Evolutionary conservation across 2,888 invertebrate genomes (phyloP).

Genomic region (Colletes collaris): DNA sequence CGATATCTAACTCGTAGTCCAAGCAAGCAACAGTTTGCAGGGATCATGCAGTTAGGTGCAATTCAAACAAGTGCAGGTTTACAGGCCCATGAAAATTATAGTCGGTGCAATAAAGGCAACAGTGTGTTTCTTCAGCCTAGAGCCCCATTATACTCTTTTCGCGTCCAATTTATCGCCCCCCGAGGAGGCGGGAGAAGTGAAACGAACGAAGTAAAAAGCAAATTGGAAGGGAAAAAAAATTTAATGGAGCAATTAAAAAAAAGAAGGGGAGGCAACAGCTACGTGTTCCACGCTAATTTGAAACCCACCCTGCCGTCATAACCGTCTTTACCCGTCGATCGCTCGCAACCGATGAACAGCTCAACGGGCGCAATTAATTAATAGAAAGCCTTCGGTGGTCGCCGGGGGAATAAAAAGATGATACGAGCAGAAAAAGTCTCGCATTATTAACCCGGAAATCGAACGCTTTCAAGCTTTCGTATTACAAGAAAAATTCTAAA

Average conservation of each 20-base stretch:
- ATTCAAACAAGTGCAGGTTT: not conserved
- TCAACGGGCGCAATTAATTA: constrained; percentile 56
- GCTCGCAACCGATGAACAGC: constrained; percentile 24
- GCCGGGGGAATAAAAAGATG: constrained; percentile 48
- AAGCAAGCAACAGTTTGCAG: too few relatives aligned
- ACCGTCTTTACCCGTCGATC: constrained; percentile 30
- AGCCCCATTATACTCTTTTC: constrained; percentile 5
- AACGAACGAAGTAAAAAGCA: constrained; percentile 11
- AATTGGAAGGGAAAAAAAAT: constrained; percentile 8
- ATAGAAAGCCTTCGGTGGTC: constrained; percentile 32
- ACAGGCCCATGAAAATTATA: not conserved
- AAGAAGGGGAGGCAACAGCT: not conserved
- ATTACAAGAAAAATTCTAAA: not conserved
- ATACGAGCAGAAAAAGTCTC: constrained; percentile 11
- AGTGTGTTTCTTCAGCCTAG: constrained; percentile 8
- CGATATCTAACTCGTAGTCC: too few relatives aligned
- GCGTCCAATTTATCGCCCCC: constrained; percentile 34
- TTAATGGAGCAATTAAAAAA: constrained; percentile 5
- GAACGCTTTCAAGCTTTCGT: constrained; percentile 6
- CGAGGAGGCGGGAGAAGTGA: not conserved
- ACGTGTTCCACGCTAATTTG: constrained; percentile 42
- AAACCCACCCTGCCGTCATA: constrained; percentile 45
- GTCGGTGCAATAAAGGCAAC: not conserved
- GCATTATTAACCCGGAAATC: constrained; percentile 48
- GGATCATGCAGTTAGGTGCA: not conserved